These are phyloP conservation scores for Xestoiulus laeticollis DNA, from an alignment of 2,888 invertebrate species.

Conservation along the genomic window DNA sequence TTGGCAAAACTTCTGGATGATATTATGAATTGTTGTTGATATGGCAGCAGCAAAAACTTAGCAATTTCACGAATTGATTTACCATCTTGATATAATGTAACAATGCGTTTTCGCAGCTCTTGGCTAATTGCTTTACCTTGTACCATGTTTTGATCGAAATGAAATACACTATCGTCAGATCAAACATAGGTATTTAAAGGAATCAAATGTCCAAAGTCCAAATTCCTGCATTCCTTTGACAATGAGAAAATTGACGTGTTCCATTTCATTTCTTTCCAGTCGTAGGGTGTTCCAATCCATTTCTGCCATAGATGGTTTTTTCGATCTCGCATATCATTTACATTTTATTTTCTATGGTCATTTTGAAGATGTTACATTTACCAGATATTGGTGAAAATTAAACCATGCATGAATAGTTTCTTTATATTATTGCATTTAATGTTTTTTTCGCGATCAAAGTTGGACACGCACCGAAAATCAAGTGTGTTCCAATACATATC, in stretches of 20 bases:
- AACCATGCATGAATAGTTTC: neutral
- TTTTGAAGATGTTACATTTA: neutral
- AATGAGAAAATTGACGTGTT: too few species aligned
- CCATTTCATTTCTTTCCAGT: too few species aligned
- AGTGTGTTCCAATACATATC: too few species aligned
- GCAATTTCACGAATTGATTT: conserved; percentile 18
- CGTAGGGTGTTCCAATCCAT: neutral
- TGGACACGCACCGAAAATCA: neutral
- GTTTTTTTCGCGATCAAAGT: neutral
- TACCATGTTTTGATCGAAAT: neutral
- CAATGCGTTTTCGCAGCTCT: neutral
- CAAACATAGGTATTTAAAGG: neutral
- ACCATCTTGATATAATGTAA: neutral
- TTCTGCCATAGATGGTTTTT: too few species aligned
- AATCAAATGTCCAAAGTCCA: neutral
- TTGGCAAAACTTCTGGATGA: neutral
- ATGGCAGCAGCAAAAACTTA: neutral
- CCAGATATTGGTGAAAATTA: neutral
- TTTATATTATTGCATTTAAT: neutral
- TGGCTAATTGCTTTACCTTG: neutral
- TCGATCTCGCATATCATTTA: neutral
- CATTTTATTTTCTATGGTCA: neutral
- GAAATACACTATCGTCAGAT: neutral
- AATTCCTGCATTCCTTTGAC: too few species aligned
- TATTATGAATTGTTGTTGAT: neutral